Evolutionary conservation across 2,888 invertebrate genomes (phyloP), one percentile per base, ranked within the genome.

Genomic region (Drosophila subsilvestris): DNA sequence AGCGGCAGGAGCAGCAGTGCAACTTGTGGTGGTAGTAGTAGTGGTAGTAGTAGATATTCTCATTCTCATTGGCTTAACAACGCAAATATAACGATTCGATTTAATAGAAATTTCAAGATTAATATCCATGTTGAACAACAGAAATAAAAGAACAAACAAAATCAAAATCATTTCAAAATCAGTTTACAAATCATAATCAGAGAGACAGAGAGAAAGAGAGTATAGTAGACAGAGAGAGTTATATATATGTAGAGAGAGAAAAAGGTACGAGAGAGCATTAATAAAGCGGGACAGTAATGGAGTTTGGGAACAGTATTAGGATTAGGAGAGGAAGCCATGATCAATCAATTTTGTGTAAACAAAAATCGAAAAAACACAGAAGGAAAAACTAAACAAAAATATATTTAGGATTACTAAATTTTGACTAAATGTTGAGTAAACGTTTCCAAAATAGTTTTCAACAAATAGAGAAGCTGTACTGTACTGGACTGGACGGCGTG

Each of bases 21-120:
- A 88, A 83, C 80, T 80, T 78, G 82, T 89, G 70, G 89, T 84
- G 76, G 79, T 88, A 74, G 84, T 78, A 74, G 85, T 82, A 74
- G 84, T 81, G 67, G 87, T 86, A 88, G 90, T 91, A 91, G 91
- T 89, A 90, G 91, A 90, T 90, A 90, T 89, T 91, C 91, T 91
- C 90, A 90, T 88, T 90, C 91, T 90, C 90, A 90, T 90, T 89
- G 90, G 90, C 90, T 90, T 89, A 89, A 89, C 89, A 89, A 86
- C 86, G 90, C 90, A 90, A 90, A 90, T 91, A 84, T 89, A 86
- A 80, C 87, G 86, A 86, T 90, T 82, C 83, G 78, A 80, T 79
- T 80, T 76, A 86, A 79, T 80, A 78, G 83, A 75, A 80, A 77
- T 72, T 71, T 67, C 75, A 81, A 78, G 78, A 79, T 86, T 78